Evolutionary conservation across 2,888 invertebrate species (phyloP).

Genomic region (Cryptus armator): DNA sequence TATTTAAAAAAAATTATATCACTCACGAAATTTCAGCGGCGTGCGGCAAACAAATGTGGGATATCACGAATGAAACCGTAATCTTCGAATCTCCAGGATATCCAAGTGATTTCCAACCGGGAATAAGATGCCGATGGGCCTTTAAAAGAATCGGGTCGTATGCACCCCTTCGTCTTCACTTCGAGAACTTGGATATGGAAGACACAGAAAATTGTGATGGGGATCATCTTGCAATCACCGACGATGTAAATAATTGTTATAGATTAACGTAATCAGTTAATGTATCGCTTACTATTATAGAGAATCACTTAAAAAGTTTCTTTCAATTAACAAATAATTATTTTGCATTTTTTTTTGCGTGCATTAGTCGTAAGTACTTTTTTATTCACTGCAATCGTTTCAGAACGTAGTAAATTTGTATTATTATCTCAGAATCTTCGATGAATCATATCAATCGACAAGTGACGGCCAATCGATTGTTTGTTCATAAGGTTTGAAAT

Average conservation of each 20-base stretch:
- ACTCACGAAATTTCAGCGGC: constrained; percentile 82
- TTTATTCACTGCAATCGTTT: too few species aligned
- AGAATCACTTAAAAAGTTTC: not conserved
- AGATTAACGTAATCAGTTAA: constrained; percentile 7
- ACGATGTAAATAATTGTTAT: constrained; percentile 79
- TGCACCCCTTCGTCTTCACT: constrained; percentile 83
- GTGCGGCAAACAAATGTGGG: constrained; percentile 87
- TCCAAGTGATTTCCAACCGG: constrained; percentile 87
- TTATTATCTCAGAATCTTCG: not conserved
- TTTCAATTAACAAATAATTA: too few species aligned
- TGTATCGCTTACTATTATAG: not conserved
- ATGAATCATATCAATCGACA: not conserved
- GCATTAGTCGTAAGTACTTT: too few species aligned
- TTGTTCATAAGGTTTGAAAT: not conserved
- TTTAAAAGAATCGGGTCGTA: constrained; percentile 68
- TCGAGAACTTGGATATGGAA: constrained; percentile 87
- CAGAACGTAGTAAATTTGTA: too few species aligned
- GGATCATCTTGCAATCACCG: constrained; percentile 86
- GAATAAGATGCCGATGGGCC: constrained; percentile 87
- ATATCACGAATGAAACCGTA: constrained; percentile 83
- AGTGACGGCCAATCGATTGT: not conserved
- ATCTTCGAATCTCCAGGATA: constrained; percentile 87
- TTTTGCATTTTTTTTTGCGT: too few species aligned
- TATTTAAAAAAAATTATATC: not conserved
- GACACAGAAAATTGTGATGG: constrained; percentile 85